Evolutionary conservation across 1,140 invertebrate genomes (phyloP).

Genomic region (Acromyrmex charruanus): DNA sequence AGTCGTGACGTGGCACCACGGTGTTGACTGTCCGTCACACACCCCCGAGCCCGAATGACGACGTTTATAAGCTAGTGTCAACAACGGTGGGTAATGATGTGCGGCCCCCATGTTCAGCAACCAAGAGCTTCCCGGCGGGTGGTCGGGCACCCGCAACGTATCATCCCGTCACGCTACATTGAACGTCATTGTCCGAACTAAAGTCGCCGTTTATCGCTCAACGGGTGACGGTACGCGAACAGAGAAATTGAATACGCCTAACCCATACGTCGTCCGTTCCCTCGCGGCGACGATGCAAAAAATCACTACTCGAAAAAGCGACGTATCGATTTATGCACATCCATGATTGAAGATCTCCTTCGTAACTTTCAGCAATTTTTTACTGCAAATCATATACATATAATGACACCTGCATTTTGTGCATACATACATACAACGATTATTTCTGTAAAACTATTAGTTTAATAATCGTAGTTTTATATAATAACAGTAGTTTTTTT

Average conservation of each 20-base stretch:
- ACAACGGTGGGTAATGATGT: slow-evolving; percentile 83
- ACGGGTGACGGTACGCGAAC: slow-evolving; percentile 70
- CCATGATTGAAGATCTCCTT: slow-evolving; percentile 2
- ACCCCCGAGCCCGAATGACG: slow-evolving; percentile 80
- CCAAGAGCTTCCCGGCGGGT: slow-evolving; percentile 78
- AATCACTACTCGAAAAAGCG: slow-evolving; percentile 23
- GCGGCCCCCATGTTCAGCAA: slow-evolving; percentile 76
- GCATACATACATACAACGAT: not conserved
- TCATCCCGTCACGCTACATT: slow-evolving; percentile 85
- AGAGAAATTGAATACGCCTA: slow-evolving; percentile 46
- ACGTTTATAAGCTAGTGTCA: slow-evolving; percentile 84
- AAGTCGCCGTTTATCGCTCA: slow-evolving; percentile 83
- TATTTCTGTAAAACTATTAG: not conserved
- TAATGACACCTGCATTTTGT: not conserved
- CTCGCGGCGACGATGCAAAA: slow-evolving; percentile 44
- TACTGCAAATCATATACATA: not conserved
- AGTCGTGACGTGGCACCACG: slow-evolving; percentile 79
- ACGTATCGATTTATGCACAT: slow-evolving; percentile 28
- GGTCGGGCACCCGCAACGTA: slow-evolving; percentile 80
- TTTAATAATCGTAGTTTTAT: no score
- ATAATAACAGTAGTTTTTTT: no score
- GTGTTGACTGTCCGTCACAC: slow-evolving; percentile 80
- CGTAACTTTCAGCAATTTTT: not conserved
- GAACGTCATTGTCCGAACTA: slow-evolving; percentile 82
- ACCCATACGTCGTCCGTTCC: slow-evolving; percentile 23